Base-by-base conservation (phyloP, 1,140 invertebrate species). In the Hydropsyche tenuis region DNA sequence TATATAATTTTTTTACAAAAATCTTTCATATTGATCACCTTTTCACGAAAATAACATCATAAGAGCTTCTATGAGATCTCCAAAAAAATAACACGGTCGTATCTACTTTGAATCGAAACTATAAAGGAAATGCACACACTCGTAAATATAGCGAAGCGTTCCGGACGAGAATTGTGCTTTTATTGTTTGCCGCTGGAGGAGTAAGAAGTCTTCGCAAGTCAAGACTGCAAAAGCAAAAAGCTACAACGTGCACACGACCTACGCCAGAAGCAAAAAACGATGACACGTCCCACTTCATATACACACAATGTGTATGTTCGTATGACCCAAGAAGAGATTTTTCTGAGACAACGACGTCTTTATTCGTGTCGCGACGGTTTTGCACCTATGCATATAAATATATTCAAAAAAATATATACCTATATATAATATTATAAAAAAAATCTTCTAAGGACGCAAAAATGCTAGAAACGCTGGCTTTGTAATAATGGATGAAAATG, bases 221-320 rank as follows among this genome's bases (percentile, higher is more conserved):
- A 65, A 65, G 63, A 65, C 63, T 42, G 7, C 27, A 45, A 43
- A 60, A 23, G 30, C 63, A 65, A 65, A 65, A 65, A 65, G 37
- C 63, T 22, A 12, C 7, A 27, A 9, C 11, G 1, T 22, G 37
- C 63, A 65, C 27, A 65, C 27, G 63, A 65, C 63, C 63, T 65
- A 63, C 7, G 16, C 30, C 30, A 18, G 16, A 20, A 43, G 18
- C 27, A 65, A 65, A 65, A 65, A 65, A 37, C 30, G 63, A 65
- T 65, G 63, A 65, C 63, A 43, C 63, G 42, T 43, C 4, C 37
- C 63, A 42, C 37, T 43, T 45, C 20, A 45, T 43, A 37, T 9
- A 37, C 9, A 9, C 30, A 37, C 9, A 37, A 48, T 48, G 14
- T 48, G 16, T 48, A 48, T 43, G 12, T 43, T 6, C 12, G 12